phyloP scores from a whole-genome alignment of 2,797 vertebrate species.

The Sebastes miniatus region DNA sequence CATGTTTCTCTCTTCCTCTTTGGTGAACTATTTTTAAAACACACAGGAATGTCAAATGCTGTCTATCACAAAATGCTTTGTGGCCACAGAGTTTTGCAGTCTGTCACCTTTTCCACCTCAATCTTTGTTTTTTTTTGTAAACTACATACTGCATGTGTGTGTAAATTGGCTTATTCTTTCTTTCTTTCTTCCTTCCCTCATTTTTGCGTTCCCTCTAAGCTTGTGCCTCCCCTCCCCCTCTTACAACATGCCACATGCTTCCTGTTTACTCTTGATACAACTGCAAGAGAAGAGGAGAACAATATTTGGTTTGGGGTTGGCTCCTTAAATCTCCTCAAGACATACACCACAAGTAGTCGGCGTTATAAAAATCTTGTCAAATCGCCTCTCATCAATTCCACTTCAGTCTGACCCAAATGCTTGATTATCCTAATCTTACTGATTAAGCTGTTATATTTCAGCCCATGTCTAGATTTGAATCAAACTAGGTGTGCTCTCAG shows the following conservation, averaged over 20 bases:
- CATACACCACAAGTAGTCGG: constrained; percentile 1
- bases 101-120: background rate
- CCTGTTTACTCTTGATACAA: constrained; percentile 84
- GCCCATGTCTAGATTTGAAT: background rate
- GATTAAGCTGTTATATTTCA: constrained; percentile 7
- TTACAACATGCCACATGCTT: constrained; percentile 71
- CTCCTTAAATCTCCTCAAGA: constrained; percentile 37
- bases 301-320: constrained; percentile 51
- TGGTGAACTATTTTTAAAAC: constrained; percentile 49
- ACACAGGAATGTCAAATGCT: constrained; percentile 21
- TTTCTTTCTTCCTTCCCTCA: background rate
- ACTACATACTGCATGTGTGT: background rate
- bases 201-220: constrained; percentile 15
- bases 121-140: constrained; percentile 1
- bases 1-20: constrained; percentile 52
- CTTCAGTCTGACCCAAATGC: background rate
- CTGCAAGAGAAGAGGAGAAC: constrained; percentile 58
- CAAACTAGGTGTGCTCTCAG: constrained; percentile 1
- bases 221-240: constrained; percentile 59
- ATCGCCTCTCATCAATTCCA: background rate
- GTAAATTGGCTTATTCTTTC: background rate
- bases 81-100: background rate
- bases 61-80: constrained; percentile 2
- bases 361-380: background rate
- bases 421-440: background rate